Conservation (phyloP, 2,797 vertebrate species). For the Cercopithecus diana region DNA sequence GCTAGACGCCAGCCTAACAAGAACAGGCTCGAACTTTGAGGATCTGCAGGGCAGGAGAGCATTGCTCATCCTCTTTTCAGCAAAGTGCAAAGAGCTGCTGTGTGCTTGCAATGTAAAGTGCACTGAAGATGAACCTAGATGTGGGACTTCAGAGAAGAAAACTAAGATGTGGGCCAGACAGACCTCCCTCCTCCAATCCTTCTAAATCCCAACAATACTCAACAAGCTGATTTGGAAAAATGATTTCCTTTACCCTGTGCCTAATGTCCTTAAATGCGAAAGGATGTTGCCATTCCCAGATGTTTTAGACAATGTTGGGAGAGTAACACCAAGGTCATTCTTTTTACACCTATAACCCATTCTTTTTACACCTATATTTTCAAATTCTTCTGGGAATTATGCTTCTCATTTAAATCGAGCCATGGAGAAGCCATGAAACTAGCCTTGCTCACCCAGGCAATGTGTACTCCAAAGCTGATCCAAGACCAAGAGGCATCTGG, state of each 20-base stretch:
- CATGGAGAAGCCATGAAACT: background rate
- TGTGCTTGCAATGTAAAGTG: accelerated
- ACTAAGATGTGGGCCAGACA: background rate
- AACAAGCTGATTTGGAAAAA: background rate
- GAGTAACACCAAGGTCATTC: background rate
- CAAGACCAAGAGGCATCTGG: background rate
- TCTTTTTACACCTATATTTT: background rate
- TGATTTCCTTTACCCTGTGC: background rate
- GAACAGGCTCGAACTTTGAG: background rate
- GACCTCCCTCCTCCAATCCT: background rate
- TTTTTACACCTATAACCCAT: background rate
- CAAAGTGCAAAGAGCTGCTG: background rate
- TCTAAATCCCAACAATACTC: background rate
- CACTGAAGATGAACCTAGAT: background rate
- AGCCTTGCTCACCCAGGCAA: background rate
- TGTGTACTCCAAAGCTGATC: background rate
- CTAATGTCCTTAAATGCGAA: background rate
- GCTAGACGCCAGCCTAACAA: background rate
- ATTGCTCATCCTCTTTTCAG: background rate
- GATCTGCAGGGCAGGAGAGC: background rate
- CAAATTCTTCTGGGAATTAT: background rate
- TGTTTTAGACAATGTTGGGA: background rate
- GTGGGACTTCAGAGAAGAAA: background rate
- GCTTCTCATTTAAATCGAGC: background rate
- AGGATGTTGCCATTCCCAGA: background rate